phyloP scores from a whole-genome alignment of 2,888 invertebrate species.

The Diarsia mendica region DNA sequence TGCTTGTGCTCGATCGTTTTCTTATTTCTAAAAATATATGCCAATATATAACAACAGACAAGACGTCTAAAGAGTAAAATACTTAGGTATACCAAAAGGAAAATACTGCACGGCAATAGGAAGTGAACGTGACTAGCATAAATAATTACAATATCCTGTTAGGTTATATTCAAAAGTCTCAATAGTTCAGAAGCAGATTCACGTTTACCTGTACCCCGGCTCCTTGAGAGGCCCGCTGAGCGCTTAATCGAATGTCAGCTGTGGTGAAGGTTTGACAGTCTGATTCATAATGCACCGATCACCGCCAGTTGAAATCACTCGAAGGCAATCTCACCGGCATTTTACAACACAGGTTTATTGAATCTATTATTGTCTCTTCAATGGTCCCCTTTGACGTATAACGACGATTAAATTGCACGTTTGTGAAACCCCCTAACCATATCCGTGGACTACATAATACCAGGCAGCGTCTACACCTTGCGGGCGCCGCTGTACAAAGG shows the following conservation, averaged over 20 bases:
- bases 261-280: constrained; percentile 45
- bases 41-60: not conserved
- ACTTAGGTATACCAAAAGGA: no score
- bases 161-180: constrained; percentile 18
- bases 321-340: constrained; percentile 13
- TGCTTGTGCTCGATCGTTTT: not conserved
- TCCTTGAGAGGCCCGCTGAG: constrained; percentile 31
- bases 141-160: constrained; percentile 11
- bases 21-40: not conserved
- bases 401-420: constrained; percentile 19
- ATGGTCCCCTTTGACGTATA: constrained; percentile 5
- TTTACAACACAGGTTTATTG: constrained; percentile 22
- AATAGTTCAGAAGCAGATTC: constrained; percentile 38
- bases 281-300: constrained; percentile 50
- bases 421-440: constrained; percentile 16
- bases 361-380: constrained; percentile 29
- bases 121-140: constrained; percentile 11
- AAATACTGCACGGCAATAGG: not conserved
- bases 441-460: constrained; percentile 7
- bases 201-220: constrained; percentile 23
- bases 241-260: constrained; percentile 56
- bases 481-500: constrained; percentile 18
- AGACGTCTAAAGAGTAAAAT: not conserved
- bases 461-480: not conserved
- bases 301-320: constrained; percentile 16